Percentiles rank a stretch among this genome's conserved stretches.
Conservation (phyloP, 2,797 vertebrate species). For the Syndactyla subalaris region DNA sequence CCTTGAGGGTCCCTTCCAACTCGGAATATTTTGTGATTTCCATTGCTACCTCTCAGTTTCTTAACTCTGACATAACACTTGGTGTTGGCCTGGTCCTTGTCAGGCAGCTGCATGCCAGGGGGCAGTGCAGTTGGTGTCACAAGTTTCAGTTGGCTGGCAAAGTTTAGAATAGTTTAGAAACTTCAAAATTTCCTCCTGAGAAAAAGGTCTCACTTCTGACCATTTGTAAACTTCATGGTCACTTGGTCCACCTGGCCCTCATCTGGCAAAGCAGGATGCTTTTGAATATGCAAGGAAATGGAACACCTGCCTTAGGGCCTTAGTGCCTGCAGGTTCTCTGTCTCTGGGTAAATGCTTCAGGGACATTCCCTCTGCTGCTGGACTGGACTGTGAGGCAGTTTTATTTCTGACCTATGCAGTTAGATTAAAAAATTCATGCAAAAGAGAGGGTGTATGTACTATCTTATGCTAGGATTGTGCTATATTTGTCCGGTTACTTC, state of each 20-base stretch:
- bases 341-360: background rate
- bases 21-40: background rate
- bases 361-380: background rate
- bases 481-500: background rate
- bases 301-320: background rate
- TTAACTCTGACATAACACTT: background rate
- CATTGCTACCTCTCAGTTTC: background rate
- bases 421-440: background rate
- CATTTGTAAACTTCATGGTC: background rate
- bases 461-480: background rate
- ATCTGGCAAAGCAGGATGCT: rapidly evolving
- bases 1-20: background rate
- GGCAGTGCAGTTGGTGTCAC: background rate
- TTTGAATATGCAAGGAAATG: background rate
- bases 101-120: rapidly evolving
- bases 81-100: background rate
- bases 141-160: background rate
- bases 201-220: background rate
- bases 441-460: background rate
- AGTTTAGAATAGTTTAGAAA: background rate
- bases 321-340: background rate
- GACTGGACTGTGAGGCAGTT: background rate
- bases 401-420: background rate
- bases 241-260: background rate
- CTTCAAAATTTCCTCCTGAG: background rate